Evolutionary conservation across 1,140 invertebrate genomes (phyloP), one percentile per base, ranked within the genome.

Genomic region (Cydia strobilella): DNA sequence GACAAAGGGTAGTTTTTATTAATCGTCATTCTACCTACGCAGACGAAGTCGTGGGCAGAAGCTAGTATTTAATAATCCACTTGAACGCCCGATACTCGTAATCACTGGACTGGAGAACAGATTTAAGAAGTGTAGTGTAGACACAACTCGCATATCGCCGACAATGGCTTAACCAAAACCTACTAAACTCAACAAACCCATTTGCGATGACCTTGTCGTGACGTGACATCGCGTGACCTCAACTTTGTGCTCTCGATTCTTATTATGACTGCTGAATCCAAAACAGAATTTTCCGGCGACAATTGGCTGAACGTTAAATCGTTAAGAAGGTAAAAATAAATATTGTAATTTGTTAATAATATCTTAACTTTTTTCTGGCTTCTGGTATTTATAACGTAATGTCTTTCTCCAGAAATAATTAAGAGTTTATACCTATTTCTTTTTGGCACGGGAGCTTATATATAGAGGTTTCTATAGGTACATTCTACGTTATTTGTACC

Each of bases 181-280:
- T 35, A 69, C 20, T 39, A 39, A 69, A 69, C 25, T 69, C 65
- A 35, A 35, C 13, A 31, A 69, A 69, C 65, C 31, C 65, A 69
- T 69, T 69, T 42, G 39, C 62, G 48, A 18, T 75, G 75, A 78
- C 79, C 77, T 80, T 78, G 74, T 18, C 12, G 27, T 66, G 72
- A 63, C 72, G 78, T 69, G 72, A 77, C 51, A 35, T 39, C 63
- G 51, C 42, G 20, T 71, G 77, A 79, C 80, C 75, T 75, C 42
- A 62, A 62, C 27, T 48, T 59, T 72, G 62, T 59, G 72, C 72
- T 73, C 59, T 63, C 73, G 62, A 76, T 73, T 59, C 18, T 73
- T 77, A 79, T 81, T 81, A 79, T 81, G 80, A 79, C 78, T 78
- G 74, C 74, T 51, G 59, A 73, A 18, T 74, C 65, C 48, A 78